phyloP scores from a whole-genome alignment of 2,797 vertebrate species.

The Tauraco hartlaubi region DNA sequence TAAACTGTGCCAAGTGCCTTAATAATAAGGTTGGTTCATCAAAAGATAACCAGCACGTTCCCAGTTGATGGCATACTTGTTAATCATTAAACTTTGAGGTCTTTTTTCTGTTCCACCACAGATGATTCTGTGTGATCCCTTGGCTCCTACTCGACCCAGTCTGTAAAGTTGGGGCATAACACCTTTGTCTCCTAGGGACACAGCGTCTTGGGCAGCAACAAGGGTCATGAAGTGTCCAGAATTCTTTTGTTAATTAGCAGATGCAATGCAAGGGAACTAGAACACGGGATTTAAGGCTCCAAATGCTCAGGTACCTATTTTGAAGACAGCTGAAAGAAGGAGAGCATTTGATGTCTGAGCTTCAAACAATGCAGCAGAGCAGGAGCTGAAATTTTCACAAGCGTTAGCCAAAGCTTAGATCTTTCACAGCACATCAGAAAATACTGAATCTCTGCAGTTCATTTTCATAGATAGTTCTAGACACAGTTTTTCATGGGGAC shows the following conservation, averaged over 20 bases:
- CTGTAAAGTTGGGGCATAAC: neutral
- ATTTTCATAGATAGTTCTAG: neutral
- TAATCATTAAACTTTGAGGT: neutral
- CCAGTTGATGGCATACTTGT: neutral
- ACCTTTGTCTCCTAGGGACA: neutral
- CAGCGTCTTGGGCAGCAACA: neutral
- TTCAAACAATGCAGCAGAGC: neutral
- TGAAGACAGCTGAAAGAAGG: neutral
- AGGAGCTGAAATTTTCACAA: neutral
- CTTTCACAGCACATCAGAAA: neutral
- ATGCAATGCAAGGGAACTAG: neutral
- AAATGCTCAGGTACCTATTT: neutral
- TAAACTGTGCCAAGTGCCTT: neutral
- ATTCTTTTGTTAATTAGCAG: constrained; percentile 4
- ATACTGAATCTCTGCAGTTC: neutral
- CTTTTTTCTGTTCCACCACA: neutral
- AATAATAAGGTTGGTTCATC: neutral
- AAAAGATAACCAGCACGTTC: neutral
- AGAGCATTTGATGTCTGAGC: neutral
- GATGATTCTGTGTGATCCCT: neutral
- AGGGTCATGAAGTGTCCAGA: neutral
- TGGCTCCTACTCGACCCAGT: neutral
- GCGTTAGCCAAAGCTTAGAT: neutral
- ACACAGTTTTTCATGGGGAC: neutral
- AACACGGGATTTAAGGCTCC: neutral